Conservation (phyloP, 2,113 vertebrate species). For the Bagarius yarrelli region DNA sequence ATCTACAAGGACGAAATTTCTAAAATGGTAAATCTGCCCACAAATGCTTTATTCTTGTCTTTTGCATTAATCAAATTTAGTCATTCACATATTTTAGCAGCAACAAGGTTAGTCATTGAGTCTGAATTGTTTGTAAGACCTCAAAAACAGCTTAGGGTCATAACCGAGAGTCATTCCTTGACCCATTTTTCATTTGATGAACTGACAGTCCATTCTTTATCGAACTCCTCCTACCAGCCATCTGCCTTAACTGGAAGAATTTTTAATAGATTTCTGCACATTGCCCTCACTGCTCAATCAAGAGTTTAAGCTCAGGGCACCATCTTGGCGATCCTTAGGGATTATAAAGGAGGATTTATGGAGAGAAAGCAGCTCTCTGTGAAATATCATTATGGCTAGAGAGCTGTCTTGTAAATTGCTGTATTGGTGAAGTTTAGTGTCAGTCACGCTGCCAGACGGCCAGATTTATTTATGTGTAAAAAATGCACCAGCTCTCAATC, state of each 20-base stretch:
- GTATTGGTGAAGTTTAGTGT: constrained; percentile 64
- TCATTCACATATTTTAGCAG: neutral
- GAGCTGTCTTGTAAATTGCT: constrained; percentile 76
- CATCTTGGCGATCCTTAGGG: constrained; percentile 71
- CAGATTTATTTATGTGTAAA: constrained; percentile 59
- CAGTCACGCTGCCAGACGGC: constrained; percentile 60
- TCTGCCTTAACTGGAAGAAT: constrained; percentile 38
- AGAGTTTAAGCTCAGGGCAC: constrained; percentile 77
- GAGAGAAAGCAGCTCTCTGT: constrained; percentile 81
- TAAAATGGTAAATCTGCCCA: neutral
- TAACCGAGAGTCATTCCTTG: constrained; percentile 31
- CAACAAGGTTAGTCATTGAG: constrained; percentile 19
- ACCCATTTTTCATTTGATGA: constrained; percentile 43
- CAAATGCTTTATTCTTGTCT: neutral
- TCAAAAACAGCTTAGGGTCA: constrained; percentile 35
- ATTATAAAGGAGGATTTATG: constrained; percentile 81
- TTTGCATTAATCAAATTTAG: neutral
- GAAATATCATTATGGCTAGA: constrained; percentile 81
- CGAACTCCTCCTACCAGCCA: constrained; percentile 27
- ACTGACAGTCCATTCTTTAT: constrained; percentile 40
- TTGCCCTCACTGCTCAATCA: constrained; percentile 50
- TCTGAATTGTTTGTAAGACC: constrained; percentile 14
- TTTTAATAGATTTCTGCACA: constrained; percentile 49
- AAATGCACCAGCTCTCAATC: constrained; percentile 25
- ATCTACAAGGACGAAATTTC: constrained; percentile 12